phyloP scores from a whole-genome alignment of 2,888 invertebrate species.

The Charanyca ferruginea region DNA sequence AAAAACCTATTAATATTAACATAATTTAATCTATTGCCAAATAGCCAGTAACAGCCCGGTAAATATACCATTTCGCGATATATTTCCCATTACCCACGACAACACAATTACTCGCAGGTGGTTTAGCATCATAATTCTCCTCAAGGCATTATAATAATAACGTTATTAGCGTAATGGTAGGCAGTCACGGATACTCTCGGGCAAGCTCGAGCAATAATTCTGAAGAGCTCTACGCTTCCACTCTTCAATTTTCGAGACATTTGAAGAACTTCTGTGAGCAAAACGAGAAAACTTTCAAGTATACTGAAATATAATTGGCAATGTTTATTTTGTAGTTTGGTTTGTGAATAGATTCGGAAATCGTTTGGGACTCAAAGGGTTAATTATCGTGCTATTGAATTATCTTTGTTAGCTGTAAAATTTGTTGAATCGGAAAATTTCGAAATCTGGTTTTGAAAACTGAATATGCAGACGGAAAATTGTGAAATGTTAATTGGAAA shows the following conservation, averaged over 20 bases:
- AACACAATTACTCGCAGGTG: conserved; percentile 45
- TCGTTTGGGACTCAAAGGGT: conserved; percentile 21
- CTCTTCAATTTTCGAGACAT: conserved; percentile 47
- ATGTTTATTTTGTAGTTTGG: conserved; percentile 34
- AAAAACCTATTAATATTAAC: conserved; percentile 14
- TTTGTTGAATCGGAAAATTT: conserved; percentile 6
- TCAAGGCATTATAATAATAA: conserved; percentile 43
- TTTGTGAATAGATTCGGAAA: conserved; percentile 31
- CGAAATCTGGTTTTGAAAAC: conserved; percentile 3
- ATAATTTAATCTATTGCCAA: conserved; percentile 16
- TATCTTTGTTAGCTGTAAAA: conserved; percentile 20
- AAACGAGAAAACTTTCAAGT: conserved; percentile 56
- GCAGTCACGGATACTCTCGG: conserved; percentile 54
- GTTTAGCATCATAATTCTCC: conserved; percentile 42
- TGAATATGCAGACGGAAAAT: neutral
- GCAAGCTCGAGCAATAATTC: conserved; percentile 50
- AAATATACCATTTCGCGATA: conserved; percentile 29
- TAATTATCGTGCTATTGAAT: conserved; percentile 22
- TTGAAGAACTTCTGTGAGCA: conserved; percentile 32
- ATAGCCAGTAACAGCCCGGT: conserved; percentile 11
- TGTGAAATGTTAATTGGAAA: conserved; percentile 2
- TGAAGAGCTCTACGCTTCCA: conserved; percentile 42
- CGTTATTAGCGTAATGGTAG: conserved; percentile 52
- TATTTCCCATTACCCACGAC: conserved; percentile 32
- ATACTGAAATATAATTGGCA: conserved; percentile 51